Base-by-base conservation (phyloP, 2,113 vertebrate genomes). In the Seriola aureovittata region DNA sequence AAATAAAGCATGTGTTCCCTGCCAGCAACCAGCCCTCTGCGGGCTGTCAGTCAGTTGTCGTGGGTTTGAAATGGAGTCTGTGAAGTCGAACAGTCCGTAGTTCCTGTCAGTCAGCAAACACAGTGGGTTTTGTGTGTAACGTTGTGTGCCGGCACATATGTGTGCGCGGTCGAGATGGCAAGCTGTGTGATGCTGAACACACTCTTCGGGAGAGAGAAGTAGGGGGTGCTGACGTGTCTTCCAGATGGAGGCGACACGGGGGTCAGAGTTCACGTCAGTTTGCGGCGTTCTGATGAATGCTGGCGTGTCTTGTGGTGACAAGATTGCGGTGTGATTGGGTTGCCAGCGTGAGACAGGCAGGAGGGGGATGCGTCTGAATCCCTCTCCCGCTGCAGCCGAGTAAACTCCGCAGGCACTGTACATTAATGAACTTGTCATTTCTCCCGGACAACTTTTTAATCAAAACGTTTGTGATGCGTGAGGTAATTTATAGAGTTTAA, bases 201-300 rank as follows among this genome's bases (percentile, higher is more conserved):
- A 80, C 54, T 82, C 59, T 32, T 3, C 34, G 34, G 32, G 68
- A 68, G 62, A 80, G 57, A 85, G 68, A 46, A 55, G 80, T 7
- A 69, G 83, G 83, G 79, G 79, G 84, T 74, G 87, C 78, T 66
- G 62, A 86, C 57, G 65, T 63, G 63, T 87, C 75, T 74, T 89
- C 88, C 84, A 91, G 88, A 91, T 80, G 88, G 89, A 89, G 82
- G 89, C 78, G 80, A 92, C 85, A 78, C 29, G 1, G 87, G 29
- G 93, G 91, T 95, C 88, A 90, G 82, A 89, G 93, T 87, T 93
- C 80, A 8, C 57, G 84, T 93, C 94, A 89, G 76, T 67, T 85
- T 62, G 65, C 29, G 48, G 83, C n/a, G 67, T 78, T 88, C 78
- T 91, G 93, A 94, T 91, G 91, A 92, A 85, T 68, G 74, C 81